phyloP scores from a whole-genome alignment of 2,113 vertebrate genomes.

The Lutjanus erythropterus region DNA sequence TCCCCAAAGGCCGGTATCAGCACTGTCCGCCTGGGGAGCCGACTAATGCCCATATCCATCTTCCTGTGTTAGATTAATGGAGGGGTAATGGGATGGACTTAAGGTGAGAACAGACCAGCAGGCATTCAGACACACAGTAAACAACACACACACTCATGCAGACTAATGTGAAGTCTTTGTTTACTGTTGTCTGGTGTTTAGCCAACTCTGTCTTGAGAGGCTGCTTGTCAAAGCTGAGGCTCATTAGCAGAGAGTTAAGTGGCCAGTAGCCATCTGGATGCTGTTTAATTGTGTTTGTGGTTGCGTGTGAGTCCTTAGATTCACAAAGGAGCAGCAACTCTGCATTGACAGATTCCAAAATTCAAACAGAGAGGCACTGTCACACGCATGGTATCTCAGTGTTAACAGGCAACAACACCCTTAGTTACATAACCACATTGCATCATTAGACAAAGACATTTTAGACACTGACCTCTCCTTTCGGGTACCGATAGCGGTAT shows the following conservation, averaged over 20 bases:
- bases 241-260: constrained; percentile 57
- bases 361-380: constrained; percentile 6
- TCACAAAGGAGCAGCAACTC: background rate
- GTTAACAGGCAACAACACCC: background rate
- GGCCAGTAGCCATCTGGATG: constrained; percentile 49
- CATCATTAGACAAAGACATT: background rate
- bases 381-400: background rate
- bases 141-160: background rate
- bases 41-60: constrained; percentile 56
- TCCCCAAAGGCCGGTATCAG: background rate
- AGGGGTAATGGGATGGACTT: constrained; percentile 53
- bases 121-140: constrained; percentile 25
- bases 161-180: constrained; percentile 41
- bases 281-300: constrained; percentile 15
- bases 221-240: constrained; percentile 32
- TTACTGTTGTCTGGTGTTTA: constrained; percentile 39
- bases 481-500: constrained; percentile 98
- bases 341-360: background rate
- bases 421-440: background rate
- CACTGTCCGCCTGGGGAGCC: background rate
- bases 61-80: constrained; percentile 50
- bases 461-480: constrained; percentile 91
- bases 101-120: constrained; percentile 55
- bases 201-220: constrained; percentile 35
- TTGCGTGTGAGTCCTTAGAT: background rate